Conservation (phyloP, 2,113 vertebrate genomes). For the Zootoca vivipara region DNA sequence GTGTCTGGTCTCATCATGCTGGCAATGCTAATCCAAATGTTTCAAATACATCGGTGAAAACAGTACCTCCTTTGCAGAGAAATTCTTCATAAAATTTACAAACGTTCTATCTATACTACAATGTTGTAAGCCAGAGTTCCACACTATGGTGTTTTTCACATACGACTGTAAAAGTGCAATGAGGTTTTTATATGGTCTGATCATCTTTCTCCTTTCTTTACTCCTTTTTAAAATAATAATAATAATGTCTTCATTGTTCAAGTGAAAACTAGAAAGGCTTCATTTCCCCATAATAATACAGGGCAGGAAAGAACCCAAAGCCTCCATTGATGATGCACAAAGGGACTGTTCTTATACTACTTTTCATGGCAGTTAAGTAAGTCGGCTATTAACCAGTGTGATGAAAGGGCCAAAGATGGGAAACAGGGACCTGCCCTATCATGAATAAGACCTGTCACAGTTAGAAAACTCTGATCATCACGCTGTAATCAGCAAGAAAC, state of each 20-base stretch:
- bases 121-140: background rate
- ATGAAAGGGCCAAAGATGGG: constrained; percentile 63
- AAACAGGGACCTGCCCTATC: constrained; percentile 32
- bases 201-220: constrained; percentile 25
- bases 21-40: background rate
- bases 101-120: background rate
- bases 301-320: constrained; percentile 38
- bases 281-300: constrained; percentile 33
- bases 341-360: constrained; percentile 60
- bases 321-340: constrained; percentile 60
- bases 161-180: background rate
- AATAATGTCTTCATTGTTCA: constrained; percentile 60
- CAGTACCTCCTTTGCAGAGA: background rate
- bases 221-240: constrained; percentile 10
- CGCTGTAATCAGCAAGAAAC: constrained; percentile 30
- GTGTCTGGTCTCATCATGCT: background rate
- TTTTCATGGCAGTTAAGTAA: constrained; percentile 57
- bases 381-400: constrained; percentile 48
- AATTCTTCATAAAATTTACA: background rate
- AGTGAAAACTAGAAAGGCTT: constrained; percentile 43
- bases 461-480: constrained; percentile 29
- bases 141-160: fast-evolving
- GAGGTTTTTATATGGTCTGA: background rate
- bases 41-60: background rate
- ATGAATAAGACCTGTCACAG: constrained; percentile 27